Percentiles rank a stretch among this genome's conserved stretches.
Conservation (phyloP, 2,888 invertebrate genomes). For the Dendrolimus pini region DNA sequence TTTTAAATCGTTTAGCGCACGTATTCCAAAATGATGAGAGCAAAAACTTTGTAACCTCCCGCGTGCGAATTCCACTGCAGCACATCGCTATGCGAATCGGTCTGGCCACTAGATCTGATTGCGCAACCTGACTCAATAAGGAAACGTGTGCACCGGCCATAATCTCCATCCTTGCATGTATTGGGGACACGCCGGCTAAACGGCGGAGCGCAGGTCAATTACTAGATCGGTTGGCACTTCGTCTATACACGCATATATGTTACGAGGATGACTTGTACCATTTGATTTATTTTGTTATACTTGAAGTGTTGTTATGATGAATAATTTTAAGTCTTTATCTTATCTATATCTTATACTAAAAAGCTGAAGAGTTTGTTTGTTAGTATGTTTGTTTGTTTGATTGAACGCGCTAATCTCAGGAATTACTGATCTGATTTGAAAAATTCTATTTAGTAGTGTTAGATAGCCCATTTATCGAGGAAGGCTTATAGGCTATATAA, state of each 20-base stretch:
- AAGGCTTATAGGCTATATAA: too few species aligned
- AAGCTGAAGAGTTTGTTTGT: too few species aligned
- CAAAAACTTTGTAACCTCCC: not conserved
- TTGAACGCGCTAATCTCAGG: too few species aligned
- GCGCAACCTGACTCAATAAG: constrained; percentile 15
- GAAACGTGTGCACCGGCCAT: constrained; percentile 10
- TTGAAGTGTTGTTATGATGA: too few species aligned
- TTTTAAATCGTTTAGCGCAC: not conserved
- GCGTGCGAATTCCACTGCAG: not conserved
- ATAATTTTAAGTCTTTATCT: too few species aligned
- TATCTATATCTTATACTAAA: too few species aligned
- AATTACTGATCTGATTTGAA: too few species aligned
- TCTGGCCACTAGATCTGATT: constrained; percentile 2
- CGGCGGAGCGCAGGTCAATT: constrained; percentile 11
- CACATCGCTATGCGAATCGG: not conserved
- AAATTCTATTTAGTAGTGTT: too few species aligned
- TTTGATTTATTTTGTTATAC: not conserved
- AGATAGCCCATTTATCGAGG: too few species aligned
- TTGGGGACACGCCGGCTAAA: constrained; percentile 1
- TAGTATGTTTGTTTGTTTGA: too few species aligned
- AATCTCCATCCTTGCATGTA: constrained; percentile 9
- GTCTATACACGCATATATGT: not conserved
- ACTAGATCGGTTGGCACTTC: constrained; percentile 1
- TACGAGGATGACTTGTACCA: not conserved
- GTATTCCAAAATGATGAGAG: not conserved